Conservation (phyloP, 2,888 invertebrate genomes). For the Polyploca ridens region DNA sequence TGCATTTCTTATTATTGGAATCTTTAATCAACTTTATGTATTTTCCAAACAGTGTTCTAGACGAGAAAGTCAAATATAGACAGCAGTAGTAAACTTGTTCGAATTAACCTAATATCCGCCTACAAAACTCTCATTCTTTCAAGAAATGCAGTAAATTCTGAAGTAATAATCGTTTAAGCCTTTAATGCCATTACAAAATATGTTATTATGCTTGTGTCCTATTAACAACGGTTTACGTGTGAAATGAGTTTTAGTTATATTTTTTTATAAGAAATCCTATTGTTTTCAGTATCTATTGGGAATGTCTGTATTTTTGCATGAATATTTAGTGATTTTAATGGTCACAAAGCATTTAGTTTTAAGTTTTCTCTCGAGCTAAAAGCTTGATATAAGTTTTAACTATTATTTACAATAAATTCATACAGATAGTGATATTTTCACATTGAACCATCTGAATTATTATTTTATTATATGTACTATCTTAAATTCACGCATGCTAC, state of each 20-base stretch:
- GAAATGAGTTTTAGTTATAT: constrained; percentile 32
- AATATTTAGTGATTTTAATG: constrained; percentile 37
- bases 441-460: neutral
- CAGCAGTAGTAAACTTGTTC: neutral
- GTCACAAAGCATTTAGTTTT: constrained; percentile 69
- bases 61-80: neutral
- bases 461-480: neutral
- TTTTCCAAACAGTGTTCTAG: neutral
- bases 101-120: neutral
- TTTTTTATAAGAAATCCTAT: constrained; percentile 37
- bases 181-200: constrained; percentile 27
- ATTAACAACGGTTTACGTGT: constrained; percentile 34
- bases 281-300: constrained; percentile 24
- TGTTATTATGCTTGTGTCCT: constrained; percentile 28
- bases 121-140: neutral
- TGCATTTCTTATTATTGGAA: constrained; percentile 35
- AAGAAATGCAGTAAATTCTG: constrained; percentile 38
- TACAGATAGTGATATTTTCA: neutral
- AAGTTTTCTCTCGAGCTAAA: constrained; percentile 52
- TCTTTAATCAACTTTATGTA: neutral
- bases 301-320: constrained; percentile 30
- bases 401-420: constrained; percentile 7
- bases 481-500: constrained; percentile 7
- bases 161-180: constrained; percentile 22
- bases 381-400: constrained; percentile 37